Conservation (phyloP, 2,888 invertebrate species). For the Coenonympha arcania region DNA sequence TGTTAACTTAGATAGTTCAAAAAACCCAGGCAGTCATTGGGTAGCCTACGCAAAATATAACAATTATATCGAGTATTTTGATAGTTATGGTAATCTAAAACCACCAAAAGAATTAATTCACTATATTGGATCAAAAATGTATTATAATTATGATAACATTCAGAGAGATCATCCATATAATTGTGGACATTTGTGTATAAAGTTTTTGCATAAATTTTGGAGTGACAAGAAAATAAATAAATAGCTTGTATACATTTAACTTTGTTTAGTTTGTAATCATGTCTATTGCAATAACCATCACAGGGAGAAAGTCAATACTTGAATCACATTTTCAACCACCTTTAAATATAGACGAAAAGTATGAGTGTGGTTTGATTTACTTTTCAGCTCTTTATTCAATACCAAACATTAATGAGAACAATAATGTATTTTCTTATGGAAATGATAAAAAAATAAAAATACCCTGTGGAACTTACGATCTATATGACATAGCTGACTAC, state of each 20-base stretch:
- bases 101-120: constrained; percentile 12
- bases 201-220: background rate
- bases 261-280: background rate
- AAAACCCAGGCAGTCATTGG: constrained; percentile 11
- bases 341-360: background rate
- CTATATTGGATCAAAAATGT: constrained; percentile 7
- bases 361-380: background rate
- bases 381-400: background rate
- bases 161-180: background rate
- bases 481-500: background rate
- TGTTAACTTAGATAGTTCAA: background rate
- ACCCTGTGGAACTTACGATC: background rate
- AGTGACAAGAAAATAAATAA: background rate
- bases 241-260: background rate
- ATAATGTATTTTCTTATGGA: background rate
- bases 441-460: background rate
- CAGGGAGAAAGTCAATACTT: background rate
- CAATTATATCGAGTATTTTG: constrained; percentile 14
- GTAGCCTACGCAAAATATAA: constrained; percentile 9
- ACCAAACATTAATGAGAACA: background rate
- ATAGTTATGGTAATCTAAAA: constrained; percentile 15
- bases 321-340: background rate
- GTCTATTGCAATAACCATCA: background rate
- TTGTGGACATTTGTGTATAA: background rate
- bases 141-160: constrained; percentile 12